phyloP scores from a whole-genome alignment of 2,888 invertebrate species.

The Asteroscopus sphinx region DNA sequence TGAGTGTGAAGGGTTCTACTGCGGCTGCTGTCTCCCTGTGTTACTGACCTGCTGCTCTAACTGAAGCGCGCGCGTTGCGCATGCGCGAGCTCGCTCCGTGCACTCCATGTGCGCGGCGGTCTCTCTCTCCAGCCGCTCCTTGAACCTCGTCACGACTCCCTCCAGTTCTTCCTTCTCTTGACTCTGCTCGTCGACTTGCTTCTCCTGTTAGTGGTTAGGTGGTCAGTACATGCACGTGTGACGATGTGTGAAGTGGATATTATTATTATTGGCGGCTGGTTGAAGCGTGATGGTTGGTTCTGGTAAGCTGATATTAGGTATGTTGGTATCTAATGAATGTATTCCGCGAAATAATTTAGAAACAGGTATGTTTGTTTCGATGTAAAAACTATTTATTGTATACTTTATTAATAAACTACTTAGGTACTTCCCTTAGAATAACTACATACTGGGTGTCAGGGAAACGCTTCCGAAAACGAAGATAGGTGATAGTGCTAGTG shows the following conservation, averaged over 20 bases:
- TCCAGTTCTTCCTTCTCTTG: conserved; percentile 98
- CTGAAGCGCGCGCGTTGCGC: conserved; percentile 90
- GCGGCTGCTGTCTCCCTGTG: neutral
- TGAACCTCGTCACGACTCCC: conserved; percentile 94
- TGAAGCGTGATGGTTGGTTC: conserved; percentile 41
- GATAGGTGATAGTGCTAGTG: too few species aligned
- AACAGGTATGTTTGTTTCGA: too few species aligned
- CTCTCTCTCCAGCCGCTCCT: conserved; percentile 97
- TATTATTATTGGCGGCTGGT: conserved; percentile 42
- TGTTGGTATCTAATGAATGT: too few species aligned
- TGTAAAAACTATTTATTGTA: too few species aligned
- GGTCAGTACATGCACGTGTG: conserved; percentile 61
- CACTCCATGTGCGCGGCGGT: conserved; percentile 96
- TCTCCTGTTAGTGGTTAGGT: conserved; percentile 90
- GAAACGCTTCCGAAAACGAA: too few species aligned
- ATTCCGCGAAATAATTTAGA: too few species aligned
- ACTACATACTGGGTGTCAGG: too few species aligned
- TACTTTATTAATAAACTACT: too few species aligned
- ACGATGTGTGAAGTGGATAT: conserved; percentile 28
- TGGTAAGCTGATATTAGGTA: conserved; percentile 13
- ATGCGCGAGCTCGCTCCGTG: conserved; percentile 91
- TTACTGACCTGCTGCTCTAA: conserved; percentile 88
- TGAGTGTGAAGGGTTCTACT: too few species aligned
- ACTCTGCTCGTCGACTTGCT: conserved; percentile 96
- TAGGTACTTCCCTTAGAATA: too few species aligned